Percentiles rank a stretch among this genome's conserved stretches.
These are phyloP conservation scores for Teleogryllus occipitalis DNA, from an alignment of 1,140 invertebrate genomes.

Conservation along the genomic window DNA sequence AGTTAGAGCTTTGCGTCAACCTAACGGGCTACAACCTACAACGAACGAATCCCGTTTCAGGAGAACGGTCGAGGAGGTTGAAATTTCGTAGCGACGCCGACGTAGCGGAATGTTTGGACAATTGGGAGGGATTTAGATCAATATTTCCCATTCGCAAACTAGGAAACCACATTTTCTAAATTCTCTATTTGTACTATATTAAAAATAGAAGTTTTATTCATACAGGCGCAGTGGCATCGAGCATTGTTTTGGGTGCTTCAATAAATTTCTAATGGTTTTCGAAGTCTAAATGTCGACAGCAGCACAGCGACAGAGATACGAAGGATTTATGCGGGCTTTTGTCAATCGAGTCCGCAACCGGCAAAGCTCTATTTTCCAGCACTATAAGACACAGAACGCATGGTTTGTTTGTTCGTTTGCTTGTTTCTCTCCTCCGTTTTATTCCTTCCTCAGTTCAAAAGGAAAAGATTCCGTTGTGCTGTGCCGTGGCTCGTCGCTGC, in stretches of 20 bases:
- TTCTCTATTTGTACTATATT: background rate
- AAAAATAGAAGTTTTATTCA: background rate
- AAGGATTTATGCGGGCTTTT: background rate
- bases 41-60: background rate
- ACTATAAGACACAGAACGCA: background rate
- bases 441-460: background rate
- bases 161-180: background rate
- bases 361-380: conserved; percentile 3
- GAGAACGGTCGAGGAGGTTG: background rate
- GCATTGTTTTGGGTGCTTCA: background rate
- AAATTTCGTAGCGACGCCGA: background rate
- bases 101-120: background rate
- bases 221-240: background rate
- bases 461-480: background rate
- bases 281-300: background rate
- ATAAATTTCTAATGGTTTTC: background rate
- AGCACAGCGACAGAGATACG: background rate
- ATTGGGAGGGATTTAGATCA: background rate
- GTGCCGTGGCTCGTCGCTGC: background rate
- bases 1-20: conserved; percentile 3
- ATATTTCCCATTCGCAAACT: background rate
- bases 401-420: background rate
- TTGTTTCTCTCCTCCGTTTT: background rate
- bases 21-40: background rate
- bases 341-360: background rate